Conservation (phyloP, 2,797 vertebrate genomes). For the Poecilia gillii region DNA sequence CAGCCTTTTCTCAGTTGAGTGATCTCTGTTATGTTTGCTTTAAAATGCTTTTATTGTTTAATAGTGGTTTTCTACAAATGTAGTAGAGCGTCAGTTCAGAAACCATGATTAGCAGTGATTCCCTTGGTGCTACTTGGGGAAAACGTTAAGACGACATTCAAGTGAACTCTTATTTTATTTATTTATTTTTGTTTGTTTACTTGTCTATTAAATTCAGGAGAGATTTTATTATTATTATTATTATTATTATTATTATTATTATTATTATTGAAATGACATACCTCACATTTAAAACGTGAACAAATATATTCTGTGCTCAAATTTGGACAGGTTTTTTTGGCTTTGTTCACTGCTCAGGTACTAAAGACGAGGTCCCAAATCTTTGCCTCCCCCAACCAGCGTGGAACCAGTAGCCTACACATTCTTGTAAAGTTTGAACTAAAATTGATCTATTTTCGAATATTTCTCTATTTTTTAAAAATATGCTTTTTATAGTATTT, state of each 20-base stretch:
- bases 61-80: slow-evolving; percentile 63
- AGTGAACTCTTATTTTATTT: slow-evolving; percentile 49
- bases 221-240: slow-evolving; percentile 21
- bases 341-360: slow-evolving; percentile 78
- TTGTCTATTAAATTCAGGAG: slow-evolving; percentile 64
- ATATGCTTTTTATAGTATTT: slow-evolving; percentile 80
- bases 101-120: slow-evolving; percentile 50
- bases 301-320: slow-evolving; percentile 61
- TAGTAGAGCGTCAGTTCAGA: slow-evolving; percentile 54
- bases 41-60: slow-evolving; percentile 62
- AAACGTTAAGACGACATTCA: slow-evolving; percentile 63
- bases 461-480: slow-evolving; percentile 79
- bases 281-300: slow-evolving; percentile 62
- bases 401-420: slow-evolving; percentile 66
- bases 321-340: slow-evolving; percentile 61
- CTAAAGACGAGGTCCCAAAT: slow-evolving; percentile 31
- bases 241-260: slow-evolving; percentile 27
- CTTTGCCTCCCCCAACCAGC: slow-evolving; percentile 58
- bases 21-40: slow-evolving; percentile 57
- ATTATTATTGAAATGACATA: slow-evolving; percentile 60
- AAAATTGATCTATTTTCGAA: slow-evolving; percentile 75
- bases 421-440: slow-evolving; percentile 77
- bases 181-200: slow-evolving; percentile 41
- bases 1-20: slow-evolving; percentile 47
- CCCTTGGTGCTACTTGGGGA: slow-evolving; percentile 66